phyloP scores from a whole-genome alignment of 1,140 invertebrate species.

The Cherax destructor region DNA sequence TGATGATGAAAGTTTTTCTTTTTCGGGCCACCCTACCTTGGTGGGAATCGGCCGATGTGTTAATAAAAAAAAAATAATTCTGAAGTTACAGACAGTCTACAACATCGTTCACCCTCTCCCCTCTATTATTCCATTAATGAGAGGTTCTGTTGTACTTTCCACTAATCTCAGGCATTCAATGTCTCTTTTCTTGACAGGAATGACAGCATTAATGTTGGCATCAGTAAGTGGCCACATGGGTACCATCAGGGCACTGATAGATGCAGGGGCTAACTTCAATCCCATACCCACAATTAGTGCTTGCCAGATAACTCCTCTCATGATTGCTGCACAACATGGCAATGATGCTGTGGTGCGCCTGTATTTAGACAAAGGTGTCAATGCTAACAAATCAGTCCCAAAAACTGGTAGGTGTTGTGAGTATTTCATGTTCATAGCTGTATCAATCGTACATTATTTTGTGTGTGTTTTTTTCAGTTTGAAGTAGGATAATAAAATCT shows the following conservation, averaged over 20 bases:
- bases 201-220: slow-evolving; percentile 57
- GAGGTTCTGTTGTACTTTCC: no score
- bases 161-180: no score
- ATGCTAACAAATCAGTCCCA: slow-evolving; percentile 45
- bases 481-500: no score
- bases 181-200: slow-evolving; percentile 19
- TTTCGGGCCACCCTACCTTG: no score
- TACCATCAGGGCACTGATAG: slow-evolving; percentile 49
- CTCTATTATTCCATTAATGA: no score
- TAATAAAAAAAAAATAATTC: no score
- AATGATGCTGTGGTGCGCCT: slow-evolving; percentile 61
- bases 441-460: no score
- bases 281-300: slow-evolving; percentile 17
- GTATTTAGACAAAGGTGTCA: slow-evolving; percentile 59
- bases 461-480: no score
- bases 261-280: slow-evolving; percentile 44
- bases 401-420: slow-evolving; percentile 38
- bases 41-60: no score
- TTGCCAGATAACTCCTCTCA: slow-evolving; percentile 55
- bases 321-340: slow-evolving; percentile 61
- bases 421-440: not conserved
- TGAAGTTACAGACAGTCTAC: no score
- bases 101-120: no score
- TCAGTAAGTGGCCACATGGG: slow-evolving; percentile 65
- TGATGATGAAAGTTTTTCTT: no score